Percentiles rank a stretch among this genome's conserved stretches.
Evolutionary conservation across 2,113 vertebrate genomes (phyloP).

Genomic region (Dinomys branickii): DNA sequence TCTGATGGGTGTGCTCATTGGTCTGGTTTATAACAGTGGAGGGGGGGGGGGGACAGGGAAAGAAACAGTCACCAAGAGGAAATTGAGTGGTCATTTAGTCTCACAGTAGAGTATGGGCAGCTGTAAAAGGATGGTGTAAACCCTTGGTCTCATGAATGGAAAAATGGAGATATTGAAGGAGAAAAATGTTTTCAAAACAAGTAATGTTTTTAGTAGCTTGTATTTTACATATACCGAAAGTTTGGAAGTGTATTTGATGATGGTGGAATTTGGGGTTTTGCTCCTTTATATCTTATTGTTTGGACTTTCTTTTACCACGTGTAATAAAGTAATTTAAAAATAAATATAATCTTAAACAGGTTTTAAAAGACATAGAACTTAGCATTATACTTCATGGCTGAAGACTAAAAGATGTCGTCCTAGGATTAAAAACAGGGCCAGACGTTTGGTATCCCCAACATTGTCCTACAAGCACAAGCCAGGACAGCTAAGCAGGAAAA

Average conservation of each 20-base stretch:
- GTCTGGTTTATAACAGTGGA: background rate
- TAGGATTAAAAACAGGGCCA: background rate
- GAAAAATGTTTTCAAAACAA: background rate
- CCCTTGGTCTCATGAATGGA: background rate
- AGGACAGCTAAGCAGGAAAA: background rate
- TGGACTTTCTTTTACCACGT: conserved; percentile 7
- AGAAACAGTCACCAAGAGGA: background rate
- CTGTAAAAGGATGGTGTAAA: background rate
- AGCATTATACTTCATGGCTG: background rate
- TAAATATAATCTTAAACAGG: conserved; percentile 9
- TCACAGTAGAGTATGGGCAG: background rate
- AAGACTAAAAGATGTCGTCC: background rate
- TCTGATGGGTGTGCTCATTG: background rate
- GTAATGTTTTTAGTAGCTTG: background rate
- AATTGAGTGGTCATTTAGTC: background rate
- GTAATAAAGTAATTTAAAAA: background rate
- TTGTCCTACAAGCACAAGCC: background rate
- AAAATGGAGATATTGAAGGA: background rate
- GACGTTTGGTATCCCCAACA: background rate
- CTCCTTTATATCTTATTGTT: background rate
- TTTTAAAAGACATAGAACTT: conserved; percentile 1
- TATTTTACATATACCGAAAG: background rate
- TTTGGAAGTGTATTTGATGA: background rate
- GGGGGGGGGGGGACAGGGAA: background rate
- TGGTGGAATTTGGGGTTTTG: background rate